Percentiles rank a stretch among this genome's conserved stretches.
Evolutionary conservation across 2,888 invertebrate genomes (phyloP).

Genomic region (Piscicola geometra): DNA sequence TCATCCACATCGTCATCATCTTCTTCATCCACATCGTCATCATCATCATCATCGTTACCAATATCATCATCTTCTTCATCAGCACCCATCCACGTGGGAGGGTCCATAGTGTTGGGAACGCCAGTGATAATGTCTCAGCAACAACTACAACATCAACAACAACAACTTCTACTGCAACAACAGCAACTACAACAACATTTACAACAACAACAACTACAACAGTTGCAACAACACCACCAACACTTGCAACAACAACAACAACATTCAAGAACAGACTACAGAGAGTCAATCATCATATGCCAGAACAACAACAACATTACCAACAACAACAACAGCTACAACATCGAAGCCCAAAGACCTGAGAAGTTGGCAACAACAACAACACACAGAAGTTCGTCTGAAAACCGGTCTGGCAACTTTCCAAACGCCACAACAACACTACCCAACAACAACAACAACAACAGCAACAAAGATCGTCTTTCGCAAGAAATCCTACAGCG

Average conservation of each 20-base stretch:
- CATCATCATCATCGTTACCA: conserved; percentile 26
- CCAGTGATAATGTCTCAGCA: conserved; percentile 18
- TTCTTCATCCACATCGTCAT: conserved; percentile 20
- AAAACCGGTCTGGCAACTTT: background rate
- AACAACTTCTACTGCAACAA: background rate
- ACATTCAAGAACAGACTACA: background rate
- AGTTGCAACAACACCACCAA: background rate
- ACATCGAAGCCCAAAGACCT: background rate
- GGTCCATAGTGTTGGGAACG: conserved; percentile 26
- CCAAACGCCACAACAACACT: background rate
- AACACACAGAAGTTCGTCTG: too few relatives aligned
- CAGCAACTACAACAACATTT: background rate
- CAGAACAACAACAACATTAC: background rate
- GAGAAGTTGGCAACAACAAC: too few relatives aligned
- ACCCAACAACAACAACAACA: background rate
- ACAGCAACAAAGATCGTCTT: background rate
- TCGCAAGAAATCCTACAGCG: conserved; percentile 1
- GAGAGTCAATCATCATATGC: background rate
- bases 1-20: background rate
- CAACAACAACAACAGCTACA: background rate
- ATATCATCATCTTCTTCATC: conserved; percentile 23
- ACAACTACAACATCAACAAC: background rate
- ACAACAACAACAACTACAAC: conserved; percentile 16
- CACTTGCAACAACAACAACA: background rate
- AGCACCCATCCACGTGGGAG: background rate